A percentile compares a stretch with the other conserved stretches of the same genome.
phyloP scores from a whole-genome alignment of 2,888 invertebrate species.

The Gisinianus flammeolus region DNA sequence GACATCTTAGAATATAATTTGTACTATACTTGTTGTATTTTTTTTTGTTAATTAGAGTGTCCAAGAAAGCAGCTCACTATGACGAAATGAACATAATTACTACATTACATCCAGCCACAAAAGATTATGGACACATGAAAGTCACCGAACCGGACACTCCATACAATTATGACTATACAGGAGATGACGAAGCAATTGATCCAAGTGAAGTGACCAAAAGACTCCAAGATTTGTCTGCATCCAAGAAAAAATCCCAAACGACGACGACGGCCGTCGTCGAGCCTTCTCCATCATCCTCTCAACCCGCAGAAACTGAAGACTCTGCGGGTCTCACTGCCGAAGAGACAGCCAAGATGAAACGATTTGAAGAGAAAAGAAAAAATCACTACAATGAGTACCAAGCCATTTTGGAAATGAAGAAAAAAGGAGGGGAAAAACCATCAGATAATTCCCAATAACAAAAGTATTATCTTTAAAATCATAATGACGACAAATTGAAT shows the following conservation, averaged over 20 bases:
- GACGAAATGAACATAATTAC: slow-evolving; percentile 37
- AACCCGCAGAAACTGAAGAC: background rate
- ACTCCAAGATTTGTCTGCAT: background rate
- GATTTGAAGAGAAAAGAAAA: slow-evolving; percentile 28
- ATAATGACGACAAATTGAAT: no score
- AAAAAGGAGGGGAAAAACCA: no score
- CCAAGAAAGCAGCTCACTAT: slow-evolving; percentile 31
- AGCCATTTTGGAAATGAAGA: slow-evolving; percentile 16
- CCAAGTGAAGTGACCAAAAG: background rate
- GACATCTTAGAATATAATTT: no score
- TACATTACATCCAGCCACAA: slow-evolving; percentile 35
- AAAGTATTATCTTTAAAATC: no score
- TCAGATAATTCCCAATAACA: no score
- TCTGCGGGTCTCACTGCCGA: slow-evolving; percentile 21
- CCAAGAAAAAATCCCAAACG: background rate
- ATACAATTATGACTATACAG: slow-evolving; percentile 13
- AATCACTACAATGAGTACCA: slow-evolving; percentile 31
- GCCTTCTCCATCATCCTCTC: background rate
- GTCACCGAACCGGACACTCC: slow-evolving; percentile 31
- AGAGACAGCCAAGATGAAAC: slow-evolving; percentile 12
- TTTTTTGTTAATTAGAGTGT: background rate
- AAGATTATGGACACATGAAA: slow-evolving; percentile 39
- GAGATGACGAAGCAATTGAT: background rate
- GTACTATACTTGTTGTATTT: background rate
- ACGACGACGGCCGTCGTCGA: background rate